These are phyloP conservation scores for Phyllotreta striolata DNA, from an alignment of 2,888 invertebrate genomes.

Conservation along the genomic window DNA sequence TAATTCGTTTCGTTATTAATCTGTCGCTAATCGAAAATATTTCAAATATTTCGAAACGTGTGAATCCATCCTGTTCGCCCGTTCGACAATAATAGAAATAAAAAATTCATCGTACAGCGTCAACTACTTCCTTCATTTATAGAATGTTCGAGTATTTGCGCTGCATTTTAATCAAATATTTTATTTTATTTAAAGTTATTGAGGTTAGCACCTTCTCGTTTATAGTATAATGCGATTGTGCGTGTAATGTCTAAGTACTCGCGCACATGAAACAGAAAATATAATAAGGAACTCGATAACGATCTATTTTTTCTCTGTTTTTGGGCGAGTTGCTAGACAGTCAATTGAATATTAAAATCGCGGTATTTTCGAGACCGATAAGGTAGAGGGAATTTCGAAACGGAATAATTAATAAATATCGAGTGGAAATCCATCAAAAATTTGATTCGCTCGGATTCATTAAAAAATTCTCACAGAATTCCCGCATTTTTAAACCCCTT, in stretches of 20 bases:
- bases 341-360: conserved; percentile 4
- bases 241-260: no score
- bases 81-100: conserved; percentile 44
- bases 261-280: neutral
- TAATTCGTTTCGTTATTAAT: neutral
- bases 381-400: neutral
- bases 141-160: conserved; percentile 34
- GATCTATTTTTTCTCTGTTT: conserved; percentile 7
- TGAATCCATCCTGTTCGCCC: neutral
- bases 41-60: no score
- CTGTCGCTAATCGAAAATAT: no score
- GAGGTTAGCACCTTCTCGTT: conserved; percentile 36
- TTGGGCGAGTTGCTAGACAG: neutral
- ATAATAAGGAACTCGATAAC: conserved; percentile 15
- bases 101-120: conserved; percentile 49
- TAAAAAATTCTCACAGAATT: conserved; percentile 41
- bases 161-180: conserved; percentile 41
- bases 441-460: conserved; percentile 35
- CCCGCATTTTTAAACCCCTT: conserved; percentile 35
- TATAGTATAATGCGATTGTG: neutral
- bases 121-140: conserved; percentile 48
- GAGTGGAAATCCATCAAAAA: conserved; percentile 37
- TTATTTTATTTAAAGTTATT: conserved; percentile 42
- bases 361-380: neutral
- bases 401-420: conserved; percentile 2